A percentile compares a stretch with the other conserved stretches of the same genome.
phyloP scores from a whole-genome alignment of 2,113 vertebrate genomes.

The Macrotis lagotis region DNA sequence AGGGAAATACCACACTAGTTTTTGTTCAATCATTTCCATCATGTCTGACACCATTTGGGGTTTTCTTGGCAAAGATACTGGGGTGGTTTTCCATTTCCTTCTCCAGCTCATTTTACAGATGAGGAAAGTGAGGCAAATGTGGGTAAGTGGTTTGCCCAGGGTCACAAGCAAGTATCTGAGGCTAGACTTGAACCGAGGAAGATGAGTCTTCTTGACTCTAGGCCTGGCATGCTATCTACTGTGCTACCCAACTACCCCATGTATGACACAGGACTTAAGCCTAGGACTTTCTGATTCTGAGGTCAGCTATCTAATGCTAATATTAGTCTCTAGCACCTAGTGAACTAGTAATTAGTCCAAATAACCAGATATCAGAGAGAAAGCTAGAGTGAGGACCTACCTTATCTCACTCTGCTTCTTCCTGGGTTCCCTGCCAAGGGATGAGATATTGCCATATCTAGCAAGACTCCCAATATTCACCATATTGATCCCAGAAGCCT shows the following conservation, averaged over 20 bases:
- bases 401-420: not conserved
- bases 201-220: no score
- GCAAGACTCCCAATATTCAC: not conserved
- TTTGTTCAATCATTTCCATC: no score
- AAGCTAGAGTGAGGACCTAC: not conserved
- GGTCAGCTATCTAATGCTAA: not conserved
- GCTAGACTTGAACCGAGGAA: no score
- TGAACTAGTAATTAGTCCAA: not conserved
- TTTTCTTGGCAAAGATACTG: no score
- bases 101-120: no score
- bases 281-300: not conserved
- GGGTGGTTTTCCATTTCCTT: no score
- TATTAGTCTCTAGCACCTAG: not conserved
- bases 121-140: no score
- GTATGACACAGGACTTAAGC: not conserved
- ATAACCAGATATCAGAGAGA: not conserved
- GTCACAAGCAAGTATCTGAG: no score
- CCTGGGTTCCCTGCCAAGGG: not conserved
- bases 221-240: no score
- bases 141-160: no score
- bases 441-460: not conserved
- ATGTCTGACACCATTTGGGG: no score
- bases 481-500: not conserved
- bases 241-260: no score
- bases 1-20: not conserved